Evolutionary conservation across 2,797 vertebrate species (phyloP), one percentile per base, ranked within the genome.

Genomic region (Takifugu ocellatus): DNA sequence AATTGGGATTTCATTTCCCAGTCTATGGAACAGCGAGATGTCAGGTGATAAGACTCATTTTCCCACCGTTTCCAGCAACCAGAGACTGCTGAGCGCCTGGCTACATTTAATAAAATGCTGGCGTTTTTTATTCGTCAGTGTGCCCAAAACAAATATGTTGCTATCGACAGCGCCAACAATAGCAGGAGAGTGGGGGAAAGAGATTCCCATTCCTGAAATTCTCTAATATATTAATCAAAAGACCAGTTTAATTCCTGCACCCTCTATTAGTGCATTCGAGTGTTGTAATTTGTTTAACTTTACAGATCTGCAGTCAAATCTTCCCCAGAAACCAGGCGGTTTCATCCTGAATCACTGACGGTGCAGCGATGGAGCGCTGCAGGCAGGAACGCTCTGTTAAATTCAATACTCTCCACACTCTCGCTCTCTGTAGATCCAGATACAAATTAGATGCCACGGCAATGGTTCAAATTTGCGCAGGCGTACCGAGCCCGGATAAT

Each of bases 231-330:
- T 46, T 46, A 46, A 46, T 46, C n/a, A 46, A 46, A 46, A 46
- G n/a, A 8, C 45, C 33, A 8, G 33, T 33, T 33, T 33, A 33
- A 33, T 33, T 33, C 8, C 33, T 33, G 1, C 33, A 33, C 33
- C 1, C 10, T 33, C 10, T 9, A 33, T 8, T 8, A 33, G 33
- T 33, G 43, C 55, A 60, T 54, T 70, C 66, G 57, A 29, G n/a
- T 63, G 67, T 70, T 61, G 65, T 66, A 70, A 78, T 77, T 68
- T 73, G 67, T 57, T 68, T 64, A 72, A 75, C 80, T 83, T 82
- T 75, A 82, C 79, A 82, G 63, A 75, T 67, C 33, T 69, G 57
- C 62, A 67, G 63, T 75, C 66, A 63, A n/a, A 75, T 77, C 59
- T 68, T 31, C 59, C 74, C 27, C 46, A 66, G 56, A 50, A 57